Evolutionary conservation across 92 coral and sea anemone species (phyloP).

Genomic region (Paragorgia papillata): DNA sequence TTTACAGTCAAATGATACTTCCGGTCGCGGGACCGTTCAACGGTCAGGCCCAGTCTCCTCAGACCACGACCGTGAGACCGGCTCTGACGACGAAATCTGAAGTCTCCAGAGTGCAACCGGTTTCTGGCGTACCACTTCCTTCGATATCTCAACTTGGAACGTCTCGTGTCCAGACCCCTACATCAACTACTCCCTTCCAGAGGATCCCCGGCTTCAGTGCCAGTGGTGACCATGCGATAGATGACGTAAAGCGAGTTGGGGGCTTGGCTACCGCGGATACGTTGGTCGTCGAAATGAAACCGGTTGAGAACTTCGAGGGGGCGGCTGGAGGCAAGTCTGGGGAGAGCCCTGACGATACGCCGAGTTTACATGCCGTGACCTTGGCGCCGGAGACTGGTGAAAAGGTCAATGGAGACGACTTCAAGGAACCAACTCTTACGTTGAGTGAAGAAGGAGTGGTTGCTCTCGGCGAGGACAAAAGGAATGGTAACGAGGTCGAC

Average conservation of each 20-base stretch:
- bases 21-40: conserved; percentile 7
- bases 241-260: background rate
- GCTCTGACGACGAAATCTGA: background rate
- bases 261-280: conserved; percentile 30
- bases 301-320: background rate
- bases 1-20: background rate
- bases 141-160: conserved; percentile 11
- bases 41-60: conserved; percentile 13
- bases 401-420: background rate
- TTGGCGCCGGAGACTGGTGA: conserved; percentile 1
- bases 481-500: background rate
- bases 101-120: background rate
- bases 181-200: background rate
- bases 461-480: background rate
- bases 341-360: background rate
- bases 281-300: conserved; percentile 44
- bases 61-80: conserved; percentile 5
- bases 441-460: conserved; percentile 41
- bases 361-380: background rate
- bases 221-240: background rate
- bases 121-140: background rate
- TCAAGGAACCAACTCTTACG: conserved; percentile 38
- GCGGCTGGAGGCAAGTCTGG: conserved; percentile 1
- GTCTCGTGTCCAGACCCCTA: background rate
- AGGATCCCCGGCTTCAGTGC: background rate